Evolutionary conservation across 1,140 invertebrate species (phyloP), one percentile per base, ranked within the genome.

Genomic region (Musca domestica): DNA sequence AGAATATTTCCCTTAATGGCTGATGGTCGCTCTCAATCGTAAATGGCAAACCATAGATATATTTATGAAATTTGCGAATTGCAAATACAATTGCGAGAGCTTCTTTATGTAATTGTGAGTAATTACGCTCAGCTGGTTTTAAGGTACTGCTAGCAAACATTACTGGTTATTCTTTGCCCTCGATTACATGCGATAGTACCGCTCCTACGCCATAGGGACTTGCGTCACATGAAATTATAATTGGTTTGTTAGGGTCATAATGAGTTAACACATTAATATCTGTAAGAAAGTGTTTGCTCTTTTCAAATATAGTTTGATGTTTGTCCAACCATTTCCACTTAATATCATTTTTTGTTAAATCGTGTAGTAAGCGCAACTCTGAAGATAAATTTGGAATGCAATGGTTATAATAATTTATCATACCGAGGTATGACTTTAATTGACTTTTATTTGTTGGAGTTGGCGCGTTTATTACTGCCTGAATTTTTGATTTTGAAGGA

Each of bases 21-120:
- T 76, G 69, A 71, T 83, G 74, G 52, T 83, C 81, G 12, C 73
- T 81, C 25, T 76, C 56, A 15, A 82, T 58, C 48, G 19, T 70
- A 65, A 82, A 77, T 20, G 68, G 25, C 20, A 68, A 66, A 10
- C 73, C 75, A 73, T 74, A 81, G 1, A 87, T 41, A 70, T 82
- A 86, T 27, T 78, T 66, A 41, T 84, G 76, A 68, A 85, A 86
- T 69, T 7, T n/a, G n/a, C n/a, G n/a, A n/a, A 86, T 74, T 12
- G 78, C 81, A 71, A 74, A 85, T 4, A 85, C 67, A 10, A 86
- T 74, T 2, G 76, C 74, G 14, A 86, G 67, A 20, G 74, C 80
- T 75, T 87, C 84, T 67, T 78, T 80, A 48, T 87, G 80, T 20
- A 84, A 75, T 68, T 84, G 83, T 12, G 71, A 65, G 61, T 72